Conservation (phyloP, 2,113 vertebrate genomes). For the Oreocharis arfaki region DNA sequence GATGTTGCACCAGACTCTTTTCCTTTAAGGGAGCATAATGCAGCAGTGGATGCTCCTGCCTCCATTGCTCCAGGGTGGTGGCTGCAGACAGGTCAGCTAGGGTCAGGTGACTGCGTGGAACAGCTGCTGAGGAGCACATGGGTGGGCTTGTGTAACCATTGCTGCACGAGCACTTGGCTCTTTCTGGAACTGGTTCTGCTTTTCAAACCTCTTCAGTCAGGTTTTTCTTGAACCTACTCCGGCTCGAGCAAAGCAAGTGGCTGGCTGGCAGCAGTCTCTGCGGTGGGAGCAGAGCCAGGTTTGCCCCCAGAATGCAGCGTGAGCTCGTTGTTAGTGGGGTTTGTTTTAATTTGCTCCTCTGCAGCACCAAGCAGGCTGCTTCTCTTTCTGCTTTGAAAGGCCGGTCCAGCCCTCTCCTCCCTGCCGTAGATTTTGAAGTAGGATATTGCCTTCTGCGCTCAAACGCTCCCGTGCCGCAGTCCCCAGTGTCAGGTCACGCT, state of each 20-base stretch:
- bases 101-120: not conserved
- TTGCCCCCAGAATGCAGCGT: rapidly evolving
- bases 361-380: not conserved
- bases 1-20: not conserved
- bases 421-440: rapidly evolving
- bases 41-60: not conserved
- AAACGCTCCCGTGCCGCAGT: not conserved
- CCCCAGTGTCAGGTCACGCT: not conserved
- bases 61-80: not conserved
- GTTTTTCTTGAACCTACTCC: not conserved
- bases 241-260: not conserved
- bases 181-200: not conserved
- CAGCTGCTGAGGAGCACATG: not conserved
- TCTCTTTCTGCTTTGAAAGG: not conserved
- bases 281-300: not conserved
- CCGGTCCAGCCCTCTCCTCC: rapidly evolving
- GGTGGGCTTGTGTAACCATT: not conserved
- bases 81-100: not conserved
- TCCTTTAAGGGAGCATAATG: not conserved
- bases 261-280: not conserved
- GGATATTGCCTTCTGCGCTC: not conserved
- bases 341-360: not conserved
- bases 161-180: rapidly evolving
- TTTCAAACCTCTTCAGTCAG: not conserved
- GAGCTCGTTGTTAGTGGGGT: not conserved